These are phyloP conservation scores for Sthenelais limicola DNA, from an alignment of 2,888 invertebrate genomes.

Conservation along the genomic window DNA sequence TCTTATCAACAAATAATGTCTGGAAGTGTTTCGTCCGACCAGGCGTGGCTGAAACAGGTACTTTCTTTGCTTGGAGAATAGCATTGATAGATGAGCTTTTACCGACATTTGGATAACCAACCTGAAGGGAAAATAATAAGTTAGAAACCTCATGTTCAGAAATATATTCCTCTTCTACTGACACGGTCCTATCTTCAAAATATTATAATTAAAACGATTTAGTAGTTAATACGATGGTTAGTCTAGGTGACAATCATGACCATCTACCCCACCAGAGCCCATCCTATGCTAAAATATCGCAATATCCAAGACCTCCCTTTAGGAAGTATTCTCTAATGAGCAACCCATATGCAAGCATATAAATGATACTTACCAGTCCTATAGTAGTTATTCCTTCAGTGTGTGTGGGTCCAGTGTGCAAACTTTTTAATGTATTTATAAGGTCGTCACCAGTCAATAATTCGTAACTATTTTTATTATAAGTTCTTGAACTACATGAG, in stretches of 20 bases:
- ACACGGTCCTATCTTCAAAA: too few relatives aligned
- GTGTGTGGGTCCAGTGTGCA: constrained; percentile 71
- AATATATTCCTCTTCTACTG: too few relatives aligned
- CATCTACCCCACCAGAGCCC: too few relatives aligned
- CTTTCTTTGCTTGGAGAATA: constrained; percentile 83
- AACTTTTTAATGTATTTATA: constrained; percentile 80
- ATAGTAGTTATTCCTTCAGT: constrained; percentile 47
- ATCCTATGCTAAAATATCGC: too few relatives aligned
- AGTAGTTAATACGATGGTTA: too few relatives aligned
- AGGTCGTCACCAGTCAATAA: constrained; percentile 81
- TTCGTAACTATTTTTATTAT: too few relatives aligned
- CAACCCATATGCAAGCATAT: background rate
- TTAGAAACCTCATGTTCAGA: background rate
- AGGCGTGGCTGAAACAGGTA: constrained; percentile 96
- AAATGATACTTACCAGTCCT: constrained; percentile 75
- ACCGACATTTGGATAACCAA: constrained; percentile 99
- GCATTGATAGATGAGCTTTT: constrained; percentile 99
- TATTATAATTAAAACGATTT: too few relatives aligned
- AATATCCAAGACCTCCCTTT: too few relatives aligned
- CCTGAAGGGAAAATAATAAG: constrained; percentile 71
- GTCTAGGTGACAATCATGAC: too few relatives aligned
- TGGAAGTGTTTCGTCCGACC: constrained; percentile 99
- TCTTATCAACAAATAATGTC: constrained; percentile 85
- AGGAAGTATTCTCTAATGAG: background rate
- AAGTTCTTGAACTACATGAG: too few relatives aligned